phyloP scores from a whole-genome alignment of 2,797 vertebrate genomes.

The Dryobates pubescens region DNA sequence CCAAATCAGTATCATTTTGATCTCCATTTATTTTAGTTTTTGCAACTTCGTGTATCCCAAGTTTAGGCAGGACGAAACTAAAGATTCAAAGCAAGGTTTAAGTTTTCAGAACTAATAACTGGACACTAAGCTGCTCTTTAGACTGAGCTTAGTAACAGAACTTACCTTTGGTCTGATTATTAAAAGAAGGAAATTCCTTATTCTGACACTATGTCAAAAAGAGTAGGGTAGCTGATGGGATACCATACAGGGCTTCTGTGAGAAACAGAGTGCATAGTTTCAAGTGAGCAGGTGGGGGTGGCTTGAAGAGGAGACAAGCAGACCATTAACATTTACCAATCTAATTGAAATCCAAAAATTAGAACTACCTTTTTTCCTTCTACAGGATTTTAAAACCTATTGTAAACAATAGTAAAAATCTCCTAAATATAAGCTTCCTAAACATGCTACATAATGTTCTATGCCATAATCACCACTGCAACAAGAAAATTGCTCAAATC shows the following conservation, averaged over 20 bases:
- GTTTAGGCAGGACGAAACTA: neutral
- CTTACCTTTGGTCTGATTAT: neutral
- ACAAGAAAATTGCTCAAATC: constrained; percentile 44
- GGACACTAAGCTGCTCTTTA: neutral
- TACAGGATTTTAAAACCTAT: neutral
- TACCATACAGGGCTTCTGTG: neutral
- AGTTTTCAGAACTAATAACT: neutral
- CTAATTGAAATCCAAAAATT: constrained; percentile 20
- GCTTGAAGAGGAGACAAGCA: neutral
- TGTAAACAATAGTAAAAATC: constrained; percentile 47
- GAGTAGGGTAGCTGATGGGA: neutral
- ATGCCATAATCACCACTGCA: constrained; percentile 52
- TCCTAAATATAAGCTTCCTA: constrained; percentile 41
- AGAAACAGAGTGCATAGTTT: neutral
- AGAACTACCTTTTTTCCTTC: neutral
- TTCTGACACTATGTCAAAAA: neutral
- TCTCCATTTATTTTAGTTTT: neutral
- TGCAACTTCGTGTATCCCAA: neutral
- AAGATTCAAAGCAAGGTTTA: neutral
- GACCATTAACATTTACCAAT: constrained; percentile 20
- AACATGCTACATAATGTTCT: constrained; percentile 51
- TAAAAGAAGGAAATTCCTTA: constrained; percentile 11
- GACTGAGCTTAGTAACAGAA: neutral
- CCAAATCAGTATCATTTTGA: neutral
- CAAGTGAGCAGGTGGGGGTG: neutral